A percentile compares a stretch with the other conserved stretches of the same genome.
Conservation (phyloP, 2,797 vertebrate species). For the Eutrigla gurnardus region DNA sequence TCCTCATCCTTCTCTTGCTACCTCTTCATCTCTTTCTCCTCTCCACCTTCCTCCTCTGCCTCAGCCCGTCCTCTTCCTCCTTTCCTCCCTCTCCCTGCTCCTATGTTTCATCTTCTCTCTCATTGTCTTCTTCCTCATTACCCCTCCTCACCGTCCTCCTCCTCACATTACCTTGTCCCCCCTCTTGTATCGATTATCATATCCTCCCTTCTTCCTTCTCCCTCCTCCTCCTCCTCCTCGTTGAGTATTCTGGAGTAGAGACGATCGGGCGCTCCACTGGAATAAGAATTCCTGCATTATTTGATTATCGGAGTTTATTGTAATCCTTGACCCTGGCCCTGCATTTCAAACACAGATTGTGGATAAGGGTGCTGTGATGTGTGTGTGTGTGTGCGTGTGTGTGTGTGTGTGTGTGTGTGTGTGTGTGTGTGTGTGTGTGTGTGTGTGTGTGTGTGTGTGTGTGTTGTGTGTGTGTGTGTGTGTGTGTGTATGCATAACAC, state of each 20-base stretch:
- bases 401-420: constrained; percentile 30
- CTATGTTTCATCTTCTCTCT: constrained; percentile 7
- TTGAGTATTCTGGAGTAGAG: constrained; percentile 74
- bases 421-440: constrained; percentile 6
- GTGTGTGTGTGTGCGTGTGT: constrained; percentile 25
- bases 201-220: not conserved
- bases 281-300: constrained; percentile 88
- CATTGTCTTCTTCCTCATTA: not conserved
- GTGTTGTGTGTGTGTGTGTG: constrained; percentile 7
- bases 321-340: constrained; percentile 88
- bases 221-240: constrained; percentile 23
- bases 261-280: constrained; percentile 73
- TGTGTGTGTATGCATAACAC: constrained; percentile 24
- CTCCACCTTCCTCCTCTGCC: not conserved
- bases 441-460: constrained; percentile 14
- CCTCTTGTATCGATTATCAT: constrained; percentile 3
- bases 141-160: not conserved
- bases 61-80: not conserved
- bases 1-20: not conserved
- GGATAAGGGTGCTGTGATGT: constrained; percentile 74
- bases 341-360: constrained; percentile 87
- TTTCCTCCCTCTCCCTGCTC: not conserved
- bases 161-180: not conserved
- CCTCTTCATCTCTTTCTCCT: not conserved
- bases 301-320: constrained; percentile 87